A percentile compares a stretch with the other conserved stretches of the same genome.
phyloP scores from a whole-genome alignment of 2,113 vertebrate genomes.

The Phyllostomus discolor region DNA sequence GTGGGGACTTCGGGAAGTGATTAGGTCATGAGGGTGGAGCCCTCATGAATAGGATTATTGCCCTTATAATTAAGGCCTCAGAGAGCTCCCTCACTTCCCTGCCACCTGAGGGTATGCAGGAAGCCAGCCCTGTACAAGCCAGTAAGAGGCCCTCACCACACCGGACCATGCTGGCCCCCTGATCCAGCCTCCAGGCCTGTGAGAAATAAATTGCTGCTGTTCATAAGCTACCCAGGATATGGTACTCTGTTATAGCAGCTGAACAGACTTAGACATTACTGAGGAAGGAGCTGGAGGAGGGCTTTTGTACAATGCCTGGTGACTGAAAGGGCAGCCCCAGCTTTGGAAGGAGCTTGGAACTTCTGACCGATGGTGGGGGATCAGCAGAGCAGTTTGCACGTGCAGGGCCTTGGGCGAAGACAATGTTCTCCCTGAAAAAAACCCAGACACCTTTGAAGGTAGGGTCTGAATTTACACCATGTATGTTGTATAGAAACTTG shows the following conservation, averaged over 20 bases:
- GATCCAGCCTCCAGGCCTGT: not conserved
- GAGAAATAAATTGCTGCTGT: not conserved
- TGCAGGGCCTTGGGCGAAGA: no score
- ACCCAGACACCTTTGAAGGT: not conserved
- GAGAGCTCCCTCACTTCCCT: not conserved
- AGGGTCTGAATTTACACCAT: accelerated
- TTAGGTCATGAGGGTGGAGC: not conserved
- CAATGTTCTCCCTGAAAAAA: not conserved
- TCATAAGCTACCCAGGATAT: not conserved
- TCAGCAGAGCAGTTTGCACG: not conserved
- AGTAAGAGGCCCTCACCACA: not conserved
- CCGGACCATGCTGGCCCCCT: not conserved
- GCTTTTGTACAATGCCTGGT: not conserved
- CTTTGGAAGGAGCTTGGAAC: not conserved
- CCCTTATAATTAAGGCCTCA: not conserved
- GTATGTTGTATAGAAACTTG: not conserved
- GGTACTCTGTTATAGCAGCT: not conserved
- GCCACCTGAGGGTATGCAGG: not conserved
- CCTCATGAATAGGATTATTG: not conserved
- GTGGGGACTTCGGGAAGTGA: not conserved
- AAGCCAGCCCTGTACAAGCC: not conserved
- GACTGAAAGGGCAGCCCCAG: accelerated
- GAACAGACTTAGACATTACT: not conserved
- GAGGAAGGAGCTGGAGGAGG: accelerated
- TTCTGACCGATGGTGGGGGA: not conserved